Base-by-base conservation (phyloP, 2,888 invertebrate species). In the Drosophila planitibia region DNA sequence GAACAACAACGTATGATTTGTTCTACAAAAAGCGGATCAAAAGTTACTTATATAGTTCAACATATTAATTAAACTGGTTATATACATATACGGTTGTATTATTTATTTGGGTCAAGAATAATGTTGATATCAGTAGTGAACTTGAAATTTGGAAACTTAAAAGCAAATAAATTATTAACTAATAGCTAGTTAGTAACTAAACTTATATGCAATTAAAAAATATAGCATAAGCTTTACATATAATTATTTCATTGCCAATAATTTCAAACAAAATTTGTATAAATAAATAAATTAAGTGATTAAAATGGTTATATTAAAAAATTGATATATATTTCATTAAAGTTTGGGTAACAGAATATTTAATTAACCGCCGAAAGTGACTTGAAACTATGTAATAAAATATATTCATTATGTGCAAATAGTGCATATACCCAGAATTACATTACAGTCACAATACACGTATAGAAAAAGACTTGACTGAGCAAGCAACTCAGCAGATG, bases 401-500 rank as follows among this genome's bases (percentile, higher is more conserved):
- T 58, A 12, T 19, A 32, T 10, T 5, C n/a, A 52, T 66, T 49
- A 9, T 47, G n/a, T n/a, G 25, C 19, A 32, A 32, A 25, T 1
- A 28, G 14, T 33, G 59, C 9, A 37, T 22, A 28, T 44, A 37
- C 14, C 12, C 7, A 39, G n/a, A 39, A 44, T 19, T 65, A 4
- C 51, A 60, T 32, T n/a, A 25, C 19, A 41, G 41, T 37, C 12
- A 58, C n/a, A 47, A n/a, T 22, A 35, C 25, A n/a, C 30, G 57
- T 44, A 22, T 37, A n/a, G 16, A 5, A 16, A n/a, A 30, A 64
- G 14, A 61, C 44, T 33, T 22, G 44, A 30, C 47, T 47, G 22
- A 54, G n/a, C 54, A 35, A 49, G 32, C 66, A 52, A 35, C 28
- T 41, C 28, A 32, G 25, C 14, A 33, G n/a, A 71, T 67, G 47